phyloP scores from a whole-genome alignment of 2,113 vertebrate genomes.

The Jaculus jaculus region DNA sequence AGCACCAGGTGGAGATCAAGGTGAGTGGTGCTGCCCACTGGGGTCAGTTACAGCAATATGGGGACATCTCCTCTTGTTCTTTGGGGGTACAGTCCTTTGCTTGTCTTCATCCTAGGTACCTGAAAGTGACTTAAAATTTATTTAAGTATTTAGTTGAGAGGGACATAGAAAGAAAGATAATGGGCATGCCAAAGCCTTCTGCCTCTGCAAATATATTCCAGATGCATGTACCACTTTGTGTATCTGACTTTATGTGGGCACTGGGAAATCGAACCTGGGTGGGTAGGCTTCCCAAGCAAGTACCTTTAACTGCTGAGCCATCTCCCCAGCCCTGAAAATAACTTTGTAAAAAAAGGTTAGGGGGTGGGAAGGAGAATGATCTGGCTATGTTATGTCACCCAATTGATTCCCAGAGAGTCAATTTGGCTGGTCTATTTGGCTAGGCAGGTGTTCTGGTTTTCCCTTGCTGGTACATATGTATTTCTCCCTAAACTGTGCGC shows the following conservation, averaged over 20 bases:
- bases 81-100: neutral
- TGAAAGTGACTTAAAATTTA: neutral
- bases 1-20: conserved; percentile 94
- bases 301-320: too few species aligned
- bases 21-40: conserved; percentile 72
- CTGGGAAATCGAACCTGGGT: too few species aligned
- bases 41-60: rapidly evolving
- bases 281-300: too few species aligned
- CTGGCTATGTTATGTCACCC: neutral
- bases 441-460: too few species aligned
- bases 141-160: too few species aligned
- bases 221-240: too few species aligned
- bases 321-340: too few species aligned
- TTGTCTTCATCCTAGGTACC: neutral
- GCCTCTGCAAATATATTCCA: too few species aligned
- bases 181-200: too few species aligned
- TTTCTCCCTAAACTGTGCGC: too few species aligned
- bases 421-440: neutral
- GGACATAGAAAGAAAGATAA: too few species aligned
- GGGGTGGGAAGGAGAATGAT: neutral
- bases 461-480: neutral
- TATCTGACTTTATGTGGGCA: too few species aligned
- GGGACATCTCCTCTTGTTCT: neutral
- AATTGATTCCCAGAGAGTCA: neutral
- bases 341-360: neutral